Evolutionary conservation across 1,140 invertebrate species (phyloP).

Genomic region (Hestina assimilis): DNA sequence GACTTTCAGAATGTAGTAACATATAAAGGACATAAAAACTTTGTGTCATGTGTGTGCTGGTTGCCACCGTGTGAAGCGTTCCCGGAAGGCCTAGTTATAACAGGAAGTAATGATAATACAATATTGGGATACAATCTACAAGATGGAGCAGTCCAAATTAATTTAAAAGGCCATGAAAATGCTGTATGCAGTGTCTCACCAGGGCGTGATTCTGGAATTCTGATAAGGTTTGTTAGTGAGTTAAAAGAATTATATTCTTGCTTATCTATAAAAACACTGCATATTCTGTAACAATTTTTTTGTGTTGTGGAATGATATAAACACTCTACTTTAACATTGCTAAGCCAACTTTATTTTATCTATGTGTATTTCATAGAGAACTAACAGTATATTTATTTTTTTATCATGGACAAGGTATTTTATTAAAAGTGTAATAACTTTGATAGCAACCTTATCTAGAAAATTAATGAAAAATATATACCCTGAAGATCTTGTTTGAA

Average conservation of each 20-base stretch:
- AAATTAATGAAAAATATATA: too few relatives aligned
- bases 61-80: slow-evolving; percentile 83
- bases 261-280: too few relatives aligned
- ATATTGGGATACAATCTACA: slow-evolving; percentile 87
- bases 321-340: too few relatives aligned
- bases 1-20: slow-evolving; percentile 81
- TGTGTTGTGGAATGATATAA: too few relatives aligned
- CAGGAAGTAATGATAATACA: slow-evolving; percentile 92
- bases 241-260: neutral
- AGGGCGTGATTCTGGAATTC: slow-evolving; percentile 63
- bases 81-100: slow-evolving; percentile 89
- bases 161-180: slow-evolving; percentile 88
- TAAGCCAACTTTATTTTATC: too few relatives aligned
- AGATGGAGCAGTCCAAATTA: slow-evolving; percentile 80
- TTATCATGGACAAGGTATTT: too few relatives aligned
- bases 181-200: slow-evolving; percentile 80
- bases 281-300: too few relatives aligned
- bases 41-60: slow-evolving; percentile 89
- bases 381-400: too few relatives aligned
- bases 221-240: slow-evolving; percentile 65
- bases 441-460: too few relatives aligned
- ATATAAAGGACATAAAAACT: slow-evolving; percentile 90
- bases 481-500: too few relatives aligned
- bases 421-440: too few relatives aligned
- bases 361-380: too few relatives aligned